Evolutionary conservation across 2,888 invertebrate species (phyloP).

Genomic region (Clivina fossor): DNA sequence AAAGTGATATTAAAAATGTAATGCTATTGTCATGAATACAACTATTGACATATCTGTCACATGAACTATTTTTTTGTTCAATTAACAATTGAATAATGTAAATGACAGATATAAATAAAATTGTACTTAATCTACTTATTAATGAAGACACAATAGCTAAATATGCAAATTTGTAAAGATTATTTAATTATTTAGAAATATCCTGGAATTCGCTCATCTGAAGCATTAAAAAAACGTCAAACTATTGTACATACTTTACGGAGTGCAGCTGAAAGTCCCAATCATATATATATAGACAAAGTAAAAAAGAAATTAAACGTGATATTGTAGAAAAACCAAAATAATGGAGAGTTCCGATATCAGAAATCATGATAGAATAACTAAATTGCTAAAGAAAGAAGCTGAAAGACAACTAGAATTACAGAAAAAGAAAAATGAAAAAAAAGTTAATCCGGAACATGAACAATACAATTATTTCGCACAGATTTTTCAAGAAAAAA

Average conservation of each 20-base stretch:
- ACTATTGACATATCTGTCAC: no score
- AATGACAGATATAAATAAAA: no score
- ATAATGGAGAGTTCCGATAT: no score
- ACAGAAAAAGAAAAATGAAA: constrained; percentile 65
- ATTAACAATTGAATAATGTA: no score
- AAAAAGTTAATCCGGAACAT: constrained; percentile 62
- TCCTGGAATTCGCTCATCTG: constrained; percentile 43
- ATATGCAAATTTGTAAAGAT: no score
- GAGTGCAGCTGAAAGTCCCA: constrained; percentile 54
- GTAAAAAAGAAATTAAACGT: constrained; percentile 57
- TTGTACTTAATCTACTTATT: no score
- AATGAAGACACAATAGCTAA: no score
- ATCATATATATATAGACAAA: constrained; percentile 55
- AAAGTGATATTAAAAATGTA: no score
- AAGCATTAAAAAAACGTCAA: constrained; percentile 46
- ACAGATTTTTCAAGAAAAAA: constrained; percentile 67
- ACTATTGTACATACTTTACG: constrained; percentile 53
- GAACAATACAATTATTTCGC: constrained; percentile 73
- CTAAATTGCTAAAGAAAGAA: constrained; percentile 59
- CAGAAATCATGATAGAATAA: constrained; percentile 52
- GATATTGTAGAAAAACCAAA: no score
- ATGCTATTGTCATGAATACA: no score
- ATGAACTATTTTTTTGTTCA: no score
- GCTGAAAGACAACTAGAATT: constrained; percentile 66
- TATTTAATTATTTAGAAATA: constrained; percentile 51